Percentiles rank a stretch among this genome's conserved stretches.
Evolutionary conservation across 30 jellyfish, hydroid and myxozoan species (phyloP).

Genomic region (Pelagia noctiluca): DNA sequence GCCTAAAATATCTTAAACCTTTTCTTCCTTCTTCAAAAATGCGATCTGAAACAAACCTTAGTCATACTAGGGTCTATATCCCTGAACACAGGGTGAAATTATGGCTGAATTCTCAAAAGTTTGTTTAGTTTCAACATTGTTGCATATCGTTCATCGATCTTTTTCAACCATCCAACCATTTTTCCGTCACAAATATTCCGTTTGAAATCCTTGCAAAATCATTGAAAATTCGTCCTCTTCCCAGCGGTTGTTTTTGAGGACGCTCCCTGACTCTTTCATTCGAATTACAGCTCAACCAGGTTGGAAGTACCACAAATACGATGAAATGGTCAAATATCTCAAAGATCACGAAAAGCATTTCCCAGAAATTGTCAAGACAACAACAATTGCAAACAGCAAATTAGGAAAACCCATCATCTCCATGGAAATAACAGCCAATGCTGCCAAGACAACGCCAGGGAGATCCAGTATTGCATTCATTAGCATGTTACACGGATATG

Average conservation of each 20-base stretch:
- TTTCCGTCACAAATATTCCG: no score
- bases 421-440: constrained; percentile 66
- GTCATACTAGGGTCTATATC: no score
- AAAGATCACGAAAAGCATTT: constrained; percentile 81
- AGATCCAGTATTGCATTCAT: constrained; percentile 82
- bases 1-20: no score
- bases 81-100: no score
- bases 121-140: no score
- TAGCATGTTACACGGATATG: constrained; percentile 91
- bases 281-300: background rate
- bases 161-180: no score
- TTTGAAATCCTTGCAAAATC: background rate
- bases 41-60: no score
- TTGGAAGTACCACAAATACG: constrained; percentile 85
- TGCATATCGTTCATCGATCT: no score
- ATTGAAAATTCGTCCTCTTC: background rate
- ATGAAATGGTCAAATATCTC: constrained; percentile 70
- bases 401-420: constrained; percentile 58
- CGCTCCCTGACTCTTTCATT: background rate
- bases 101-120: no score
- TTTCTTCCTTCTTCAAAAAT: no score
- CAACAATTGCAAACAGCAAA: constrained; percentile 62
- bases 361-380: constrained; percentile 68
- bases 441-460: constrained; percentile 23
- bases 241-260: background rate